Conservation (phyloP, 2,113 vertebrate genomes). For the Microtus pennsylvanicus region DNA sequence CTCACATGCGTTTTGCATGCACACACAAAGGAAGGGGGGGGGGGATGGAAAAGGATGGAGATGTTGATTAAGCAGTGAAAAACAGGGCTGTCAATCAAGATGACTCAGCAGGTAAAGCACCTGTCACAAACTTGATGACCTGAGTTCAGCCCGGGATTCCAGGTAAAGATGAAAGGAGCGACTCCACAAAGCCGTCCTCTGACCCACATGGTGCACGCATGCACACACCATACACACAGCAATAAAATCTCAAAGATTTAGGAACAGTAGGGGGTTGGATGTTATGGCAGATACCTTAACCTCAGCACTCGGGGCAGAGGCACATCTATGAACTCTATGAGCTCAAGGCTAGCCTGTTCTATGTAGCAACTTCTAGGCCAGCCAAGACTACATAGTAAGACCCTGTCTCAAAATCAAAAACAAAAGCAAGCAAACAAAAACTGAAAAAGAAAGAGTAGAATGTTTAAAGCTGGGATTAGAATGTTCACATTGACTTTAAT, state of each 20-base stretch:
- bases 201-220: neutral
- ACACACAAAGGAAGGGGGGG: neutral
- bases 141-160: neutral
- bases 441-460: neutral
- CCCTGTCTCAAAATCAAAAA: neutral
- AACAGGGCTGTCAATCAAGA: neutral
- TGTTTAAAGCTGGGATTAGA: slow-evolving; percentile 43
- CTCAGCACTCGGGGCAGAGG: neutral
- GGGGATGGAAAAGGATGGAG: neutral
- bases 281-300: neutral
- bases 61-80: slow-evolving; percentile 37
- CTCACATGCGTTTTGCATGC: neutral
- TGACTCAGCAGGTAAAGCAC: neutral
- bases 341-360: neutral
- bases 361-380: neutral
- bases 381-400: neutral
- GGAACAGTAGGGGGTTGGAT: neutral
- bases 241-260: neutral
- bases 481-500: slow-evolving; percentile 54
- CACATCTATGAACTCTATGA: neutral
- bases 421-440: neutral
- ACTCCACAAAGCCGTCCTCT: neutral
- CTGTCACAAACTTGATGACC: neutral
- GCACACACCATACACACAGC: neutral
- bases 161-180: neutral